Evolutionary conservation across 2,113 vertebrate species (phyloP).

Genomic region (Pycnonotus jocosus): DNA sequence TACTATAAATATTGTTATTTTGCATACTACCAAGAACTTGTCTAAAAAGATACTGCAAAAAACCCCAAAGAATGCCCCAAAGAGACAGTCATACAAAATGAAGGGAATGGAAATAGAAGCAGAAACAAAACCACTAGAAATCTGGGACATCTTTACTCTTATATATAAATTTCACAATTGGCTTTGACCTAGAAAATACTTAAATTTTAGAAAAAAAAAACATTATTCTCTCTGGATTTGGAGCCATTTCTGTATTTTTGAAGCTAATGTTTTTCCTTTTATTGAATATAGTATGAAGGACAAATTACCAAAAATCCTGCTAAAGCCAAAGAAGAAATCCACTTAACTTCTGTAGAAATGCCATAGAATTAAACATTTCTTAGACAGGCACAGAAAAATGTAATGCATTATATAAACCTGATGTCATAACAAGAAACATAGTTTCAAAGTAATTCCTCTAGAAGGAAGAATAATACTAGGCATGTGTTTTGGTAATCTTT

Average conservation of each 20-base stretch:
- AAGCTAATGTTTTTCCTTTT: not conserved
- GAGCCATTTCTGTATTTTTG: not conserved
- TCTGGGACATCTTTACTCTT: not conserved
- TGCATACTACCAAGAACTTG: not conserved
- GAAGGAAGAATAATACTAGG: not conserved
- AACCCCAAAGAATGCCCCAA: not conserved
- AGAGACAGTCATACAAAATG: not conserved
- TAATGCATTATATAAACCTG: not conserved
- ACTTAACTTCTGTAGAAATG: not conserved
- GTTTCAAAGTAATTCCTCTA: not conserved
- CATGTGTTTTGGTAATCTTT: not conserved
- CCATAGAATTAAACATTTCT: not conserved
- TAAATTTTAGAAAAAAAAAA: not conserved
- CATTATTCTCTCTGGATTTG: not conserved
- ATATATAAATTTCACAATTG: not conserved
- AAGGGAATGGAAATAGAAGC: not conserved
- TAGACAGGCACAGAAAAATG: not conserved
- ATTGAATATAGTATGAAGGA: not conserved
- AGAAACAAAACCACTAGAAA: not conserved
- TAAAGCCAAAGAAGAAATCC: not conserved
- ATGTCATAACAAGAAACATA: not conserved
- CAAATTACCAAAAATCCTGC: not conserved
- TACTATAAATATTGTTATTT: not conserved
- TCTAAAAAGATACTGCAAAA: not conserved
- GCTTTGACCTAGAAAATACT: not conserved